phyloP scores from a whole-genome alignment of 2,113 vertebrate species.

The Carassius auratus region DNA sequence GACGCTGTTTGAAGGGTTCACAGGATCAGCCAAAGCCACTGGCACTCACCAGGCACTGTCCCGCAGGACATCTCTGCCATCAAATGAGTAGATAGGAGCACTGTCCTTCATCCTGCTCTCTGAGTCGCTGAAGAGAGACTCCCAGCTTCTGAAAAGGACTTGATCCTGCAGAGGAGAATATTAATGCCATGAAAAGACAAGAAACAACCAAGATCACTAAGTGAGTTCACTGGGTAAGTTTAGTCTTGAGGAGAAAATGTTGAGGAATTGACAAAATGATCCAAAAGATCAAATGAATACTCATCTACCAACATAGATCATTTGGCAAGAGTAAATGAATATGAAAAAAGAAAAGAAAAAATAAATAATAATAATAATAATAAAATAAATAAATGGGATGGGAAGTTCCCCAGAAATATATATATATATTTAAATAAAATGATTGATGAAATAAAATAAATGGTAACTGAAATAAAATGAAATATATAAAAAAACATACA shows the following conservation, averaged over 20 bases:
- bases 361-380: too few species aligned
- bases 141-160: constrained; percentile 89
- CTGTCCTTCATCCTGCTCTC: constrained; percentile 76
- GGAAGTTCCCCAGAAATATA: too few species aligned
- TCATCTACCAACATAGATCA: too few species aligned
- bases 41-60: constrained; percentile 84
- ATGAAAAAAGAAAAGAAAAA: too few species aligned
- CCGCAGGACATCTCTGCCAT: constrained; percentile 85
- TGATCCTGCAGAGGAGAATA: constrained; percentile 79
- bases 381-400: too few species aligned
- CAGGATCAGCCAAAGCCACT: background rate
- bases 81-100: constrained; percentile 85
- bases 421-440: too few species aligned
- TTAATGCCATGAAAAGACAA: background rate
- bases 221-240: background rate
- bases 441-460: too few species aligned
- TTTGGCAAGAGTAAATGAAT: too few species aligned
- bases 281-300: background rate
- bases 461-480: too few species aligned
- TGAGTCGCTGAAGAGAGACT: constrained; percentile 81
- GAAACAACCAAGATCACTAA: background rate
- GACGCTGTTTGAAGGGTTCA: background rate
- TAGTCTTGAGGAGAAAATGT: too few species aligned
- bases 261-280: background rate
- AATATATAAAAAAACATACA: too few species aligned